These are phyloP conservation scores for Chrysaora quinquecirrha DNA, from an alignment of 30 jellyfish, hydroid and myxozoan genomes.

Conservation along the genomic window DNA sequence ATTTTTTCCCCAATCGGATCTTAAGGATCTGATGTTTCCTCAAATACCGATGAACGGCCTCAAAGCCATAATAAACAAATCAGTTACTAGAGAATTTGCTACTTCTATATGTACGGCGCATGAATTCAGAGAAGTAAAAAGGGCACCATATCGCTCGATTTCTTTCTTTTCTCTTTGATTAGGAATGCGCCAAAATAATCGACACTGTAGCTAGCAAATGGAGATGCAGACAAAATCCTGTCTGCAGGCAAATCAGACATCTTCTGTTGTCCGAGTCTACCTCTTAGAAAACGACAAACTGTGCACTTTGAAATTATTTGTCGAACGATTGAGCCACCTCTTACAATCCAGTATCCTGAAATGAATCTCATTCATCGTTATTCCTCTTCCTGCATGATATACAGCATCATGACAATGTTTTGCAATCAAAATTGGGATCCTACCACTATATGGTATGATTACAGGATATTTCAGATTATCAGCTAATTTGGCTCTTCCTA, in stretches of 20 bases:
- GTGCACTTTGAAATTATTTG: slow-evolving; percentile 19
- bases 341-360: not conserved
- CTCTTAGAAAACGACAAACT: slow-evolving; percentile 24
- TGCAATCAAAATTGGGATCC: slow-evolving; percentile 17
- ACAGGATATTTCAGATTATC: slow-evolving; percentile 16
- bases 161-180: slow-evolving; percentile 37
- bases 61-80: slow-evolving; percentile 34
- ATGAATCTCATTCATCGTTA: slow-evolving; percentile 13
- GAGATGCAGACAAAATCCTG: not conserved
- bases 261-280: slow-evolving; percentile 28
- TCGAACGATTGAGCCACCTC: slow-evolving; percentile 6
- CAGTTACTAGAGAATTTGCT: slow-evolving; percentile 24
- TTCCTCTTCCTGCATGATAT: slow-evolving; percentile 45
- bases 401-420: slow-evolving; percentile 13
- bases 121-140: slow-evolving; percentile 41
- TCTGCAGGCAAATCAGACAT: slow-evolving; percentile 51
- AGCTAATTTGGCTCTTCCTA: not conserved
- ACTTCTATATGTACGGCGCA: slow-evolving; percentile 59
- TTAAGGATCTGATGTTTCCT: slow-evolving; percentile 25
- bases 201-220: slow-evolving; percentile 43
- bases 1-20: slow-evolving; percentile 48
- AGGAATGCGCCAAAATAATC: slow-evolving; percentile 53
- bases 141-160: slow-evolving; percentile 50
- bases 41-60: slow-evolving; percentile 8
- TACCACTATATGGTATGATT: slow-evolving; percentile 1